Conservation (phyloP, 2,113 vertebrate genomes). For the Prinia subflava region DNA sequence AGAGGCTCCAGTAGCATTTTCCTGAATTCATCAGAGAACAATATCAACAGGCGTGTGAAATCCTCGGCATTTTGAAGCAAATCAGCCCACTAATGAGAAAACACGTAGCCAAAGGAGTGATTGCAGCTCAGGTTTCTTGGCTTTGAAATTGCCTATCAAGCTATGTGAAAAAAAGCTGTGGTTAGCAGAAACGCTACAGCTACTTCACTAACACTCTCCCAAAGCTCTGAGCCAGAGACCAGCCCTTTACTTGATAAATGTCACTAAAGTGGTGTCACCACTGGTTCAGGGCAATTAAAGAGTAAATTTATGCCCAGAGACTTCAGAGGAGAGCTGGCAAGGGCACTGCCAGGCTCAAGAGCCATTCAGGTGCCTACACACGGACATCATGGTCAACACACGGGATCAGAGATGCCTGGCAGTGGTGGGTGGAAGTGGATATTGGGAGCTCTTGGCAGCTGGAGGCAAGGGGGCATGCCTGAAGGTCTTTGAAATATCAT, state of each 20-base stretch:
- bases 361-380: not conserved
- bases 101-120: not conserved
- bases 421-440: not conserved
- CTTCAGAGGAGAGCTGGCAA: not conserved
- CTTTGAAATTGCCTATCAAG: not conserved
- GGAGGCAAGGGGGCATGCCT: not conserved
- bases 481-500: not conserved
- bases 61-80: not conserved
- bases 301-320: not conserved
- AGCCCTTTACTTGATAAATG: not conserved
- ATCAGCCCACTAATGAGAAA: not conserved
- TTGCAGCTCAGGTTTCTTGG: not conserved
- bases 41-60: not conserved
- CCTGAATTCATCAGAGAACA: not conserved
- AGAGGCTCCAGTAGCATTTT: not conserved
- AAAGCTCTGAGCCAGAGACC: accelerated
- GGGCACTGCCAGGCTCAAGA: not conserved
- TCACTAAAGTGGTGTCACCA: not conserved
- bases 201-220: not conserved
- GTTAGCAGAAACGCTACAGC: not conserved
- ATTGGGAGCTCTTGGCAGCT: not conserved
- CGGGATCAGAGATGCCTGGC: not conserved
- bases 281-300: not conserved
- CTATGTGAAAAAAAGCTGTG: not conserved
- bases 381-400: accelerated